Percentiles rank a stretch among this genome's conserved stretches.
phyloP scores from a whole-genome alignment of 2,888 invertebrate species.

The Bimastos eiseni region DNA sequence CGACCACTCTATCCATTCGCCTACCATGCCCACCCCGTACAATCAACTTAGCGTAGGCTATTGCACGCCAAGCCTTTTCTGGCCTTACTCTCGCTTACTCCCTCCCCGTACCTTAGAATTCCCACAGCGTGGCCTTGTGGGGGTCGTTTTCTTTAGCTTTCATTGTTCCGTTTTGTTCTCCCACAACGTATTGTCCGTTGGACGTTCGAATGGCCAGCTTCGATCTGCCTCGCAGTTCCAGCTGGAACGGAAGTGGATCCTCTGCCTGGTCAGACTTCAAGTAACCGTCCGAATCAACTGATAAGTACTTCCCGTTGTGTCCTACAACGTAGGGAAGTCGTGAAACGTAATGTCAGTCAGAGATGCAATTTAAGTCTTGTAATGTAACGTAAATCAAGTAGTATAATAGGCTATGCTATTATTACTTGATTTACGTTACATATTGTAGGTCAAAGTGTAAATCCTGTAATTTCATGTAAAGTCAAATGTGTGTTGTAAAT shows the following conservation, averaged over 20 bases:
- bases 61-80: neutral
- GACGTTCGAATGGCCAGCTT: constrained; percentile 83
- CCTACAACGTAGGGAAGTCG: constrained; percentile 66
- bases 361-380: too few species aligned
- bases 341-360: too few species aligned
- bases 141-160: constrained; percentile 47
- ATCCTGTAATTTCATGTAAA: too few species aligned
- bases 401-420: too few species aligned
- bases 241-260: constrained; percentile 80
- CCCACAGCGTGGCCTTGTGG: constrained; percentile 45
- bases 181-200: constrained; percentile 66
- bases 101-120: constrained; percentile 42
- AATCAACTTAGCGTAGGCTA: too few species aligned
- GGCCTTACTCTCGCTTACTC: neutral
- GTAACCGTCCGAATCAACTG: constrained; percentile 78
- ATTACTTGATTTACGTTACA: too few species aligned
- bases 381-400: too few species aligned
- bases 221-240: constrained; percentile 90
- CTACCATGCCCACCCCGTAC: neutral
- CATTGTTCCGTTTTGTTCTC: constrained; percentile 60
- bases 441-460: too few species aligned
- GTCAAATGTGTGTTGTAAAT: too few species aligned
- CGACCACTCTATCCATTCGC: too few species aligned
- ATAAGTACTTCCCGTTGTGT: constrained; percentile 91
- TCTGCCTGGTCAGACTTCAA: constrained; percentile 86